Conservation (phyloP, 2,113 vertebrate genomes). For the Nibea coibor region DNA sequence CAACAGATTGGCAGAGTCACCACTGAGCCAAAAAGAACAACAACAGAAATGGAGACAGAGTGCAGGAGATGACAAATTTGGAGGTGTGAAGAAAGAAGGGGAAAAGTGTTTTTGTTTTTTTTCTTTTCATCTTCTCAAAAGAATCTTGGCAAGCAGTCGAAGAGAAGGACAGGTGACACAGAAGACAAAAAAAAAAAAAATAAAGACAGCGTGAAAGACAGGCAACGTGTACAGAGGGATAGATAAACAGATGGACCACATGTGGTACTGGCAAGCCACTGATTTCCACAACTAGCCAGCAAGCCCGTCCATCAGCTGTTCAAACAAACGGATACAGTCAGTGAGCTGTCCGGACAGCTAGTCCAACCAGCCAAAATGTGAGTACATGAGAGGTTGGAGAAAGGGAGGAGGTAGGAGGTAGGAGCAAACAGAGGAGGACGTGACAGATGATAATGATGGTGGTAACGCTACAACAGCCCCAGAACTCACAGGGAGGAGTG, state of each 20-base stretch:
- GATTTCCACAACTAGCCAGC: conserved; percentile 62
- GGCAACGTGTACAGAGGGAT: conserved; percentile 42
- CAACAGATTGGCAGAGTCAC: conserved; percentile 70
- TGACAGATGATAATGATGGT: neutral
- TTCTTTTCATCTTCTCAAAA: conserved; percentile 45
- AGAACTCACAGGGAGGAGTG: neutral
- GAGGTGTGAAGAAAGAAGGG: conserved; percentile 50
- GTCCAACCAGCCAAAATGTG: conserved; percentile 41
- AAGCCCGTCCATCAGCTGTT: conserved; percentile 67
- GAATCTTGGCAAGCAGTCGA: conserved; percentile 26
- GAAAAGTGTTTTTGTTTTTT: conserved; percentile 7
- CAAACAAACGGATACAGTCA: conserved; percentile 68
- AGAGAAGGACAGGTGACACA: conserved; percentile 48
- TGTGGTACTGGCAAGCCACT: conserved; percentile 65
- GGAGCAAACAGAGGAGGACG: conserved; percentile 2
- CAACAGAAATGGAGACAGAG: conserved; percentile 54
- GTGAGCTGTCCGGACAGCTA: conserved; percentile 31
- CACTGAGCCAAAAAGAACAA: conserved; percentile 65
- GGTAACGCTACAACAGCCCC: neutral
- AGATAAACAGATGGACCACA: conserved; percentile 69
- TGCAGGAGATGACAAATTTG: conserved; percentile 58
- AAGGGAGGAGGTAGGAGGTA: neutral
- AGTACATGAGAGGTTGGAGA: conserved; percentile 33
- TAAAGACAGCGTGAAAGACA: conserved; percentile 33
- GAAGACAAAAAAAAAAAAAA: conserved; percentile 11